Percentiles rank a stretch among this genome's conserved stretches.
These are phyloP conservation scores for Cassiopea xamachana DNA, from an alignment of 30 jellyfish, hydroid and myxozoan genomes.

Conservation along the genomic window DNA sequence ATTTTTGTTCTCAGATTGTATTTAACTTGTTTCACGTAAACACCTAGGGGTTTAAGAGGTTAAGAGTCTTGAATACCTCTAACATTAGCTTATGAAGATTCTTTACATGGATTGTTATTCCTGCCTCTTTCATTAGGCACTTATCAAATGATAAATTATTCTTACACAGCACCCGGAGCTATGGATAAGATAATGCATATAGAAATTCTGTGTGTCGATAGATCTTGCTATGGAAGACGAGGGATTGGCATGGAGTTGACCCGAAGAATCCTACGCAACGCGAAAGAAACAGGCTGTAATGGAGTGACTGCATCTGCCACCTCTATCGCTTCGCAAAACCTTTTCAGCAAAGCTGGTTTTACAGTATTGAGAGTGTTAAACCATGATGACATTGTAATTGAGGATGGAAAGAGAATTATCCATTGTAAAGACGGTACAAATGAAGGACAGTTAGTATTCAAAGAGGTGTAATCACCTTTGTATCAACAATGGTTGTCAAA, in stretches of 20 bases:
- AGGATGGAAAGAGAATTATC: conserved; percentile 14
- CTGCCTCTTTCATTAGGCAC: too few relatives aligned
- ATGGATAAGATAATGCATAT: neutral
- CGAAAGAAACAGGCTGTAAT: neutral
- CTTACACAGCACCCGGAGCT: too few relatives aligned
- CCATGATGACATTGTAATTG: conserved; percentile 8
- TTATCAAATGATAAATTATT: too few relatives aligned
- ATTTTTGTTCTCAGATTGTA: too few relatives aligned
- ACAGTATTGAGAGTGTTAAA: neutral
- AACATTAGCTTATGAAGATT: too few relatives aligned
- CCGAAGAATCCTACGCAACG: neutral
- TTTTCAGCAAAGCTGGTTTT: conserved; percentile 3
- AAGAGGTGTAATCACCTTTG: neutral
- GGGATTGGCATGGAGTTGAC: neutral
- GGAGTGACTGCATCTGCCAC: conserved; percentile 13
- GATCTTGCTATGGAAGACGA: neutral
- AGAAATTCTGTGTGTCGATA: conserved; percentile 31
- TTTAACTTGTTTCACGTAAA: too few relatives aligned
- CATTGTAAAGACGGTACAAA: conserved; percentile 23
- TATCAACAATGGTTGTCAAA: too few relatives aligned
- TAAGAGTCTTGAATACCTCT: too few relatives aligned
- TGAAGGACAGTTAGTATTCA: conserved; percentile 26
- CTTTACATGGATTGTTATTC: too few relatives aligned
- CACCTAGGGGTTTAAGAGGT: too few relatives aligned
- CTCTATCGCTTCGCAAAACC: conserved; percentile 13